Evolutionary conservation across 2,797 vertebrate species (phyloP).

Genomic region (Oreortyx pictus): DNA sequence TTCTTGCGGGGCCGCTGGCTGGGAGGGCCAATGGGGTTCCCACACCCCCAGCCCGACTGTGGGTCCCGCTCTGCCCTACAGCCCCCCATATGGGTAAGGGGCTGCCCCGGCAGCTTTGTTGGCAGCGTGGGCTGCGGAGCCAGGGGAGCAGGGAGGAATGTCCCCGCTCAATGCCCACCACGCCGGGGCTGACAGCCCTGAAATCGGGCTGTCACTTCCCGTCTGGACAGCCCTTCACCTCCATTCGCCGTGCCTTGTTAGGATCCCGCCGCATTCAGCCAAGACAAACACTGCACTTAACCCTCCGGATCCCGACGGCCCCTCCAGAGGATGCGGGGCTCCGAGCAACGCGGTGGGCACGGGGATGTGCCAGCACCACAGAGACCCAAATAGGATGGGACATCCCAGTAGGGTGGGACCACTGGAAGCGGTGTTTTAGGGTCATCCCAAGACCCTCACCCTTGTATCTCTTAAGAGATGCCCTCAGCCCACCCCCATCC

Average conservation of each 20-base stretch:
- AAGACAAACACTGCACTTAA: constrained; percentile 74
- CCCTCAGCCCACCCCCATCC: accelerated
- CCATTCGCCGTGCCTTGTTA: constrained; percentile 68
- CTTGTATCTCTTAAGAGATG: accelerated
- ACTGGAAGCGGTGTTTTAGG: background rate
- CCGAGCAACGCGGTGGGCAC: background rate
- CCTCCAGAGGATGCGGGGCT: background rate
- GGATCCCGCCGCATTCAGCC: constrained; percentile 52
- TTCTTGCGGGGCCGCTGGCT: background rate
- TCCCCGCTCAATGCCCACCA: constrained; percentile 61
- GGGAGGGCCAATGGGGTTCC: background rate
- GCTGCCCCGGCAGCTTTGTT: background rate
- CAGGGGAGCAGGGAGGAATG: constrained; percentile 68
- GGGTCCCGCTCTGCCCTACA: background rate
- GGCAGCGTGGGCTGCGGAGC: background rate
- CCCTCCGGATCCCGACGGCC: constrained; percentile 51
- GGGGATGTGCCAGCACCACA: accelerated
- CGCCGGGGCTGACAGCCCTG: constrained; percentile 71
- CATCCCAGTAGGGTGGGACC: background rate
- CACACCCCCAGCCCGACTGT: background rate
- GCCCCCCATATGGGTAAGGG: background rate
- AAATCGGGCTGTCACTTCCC: constrained; percentile 75
- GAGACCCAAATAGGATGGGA: background rate
- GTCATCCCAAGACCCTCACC: background rate
- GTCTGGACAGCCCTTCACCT: constrained; percentile 70